Conservation (phyloP, 2,888 invertebrate species). For the Tenthredo amoena region DNA sequence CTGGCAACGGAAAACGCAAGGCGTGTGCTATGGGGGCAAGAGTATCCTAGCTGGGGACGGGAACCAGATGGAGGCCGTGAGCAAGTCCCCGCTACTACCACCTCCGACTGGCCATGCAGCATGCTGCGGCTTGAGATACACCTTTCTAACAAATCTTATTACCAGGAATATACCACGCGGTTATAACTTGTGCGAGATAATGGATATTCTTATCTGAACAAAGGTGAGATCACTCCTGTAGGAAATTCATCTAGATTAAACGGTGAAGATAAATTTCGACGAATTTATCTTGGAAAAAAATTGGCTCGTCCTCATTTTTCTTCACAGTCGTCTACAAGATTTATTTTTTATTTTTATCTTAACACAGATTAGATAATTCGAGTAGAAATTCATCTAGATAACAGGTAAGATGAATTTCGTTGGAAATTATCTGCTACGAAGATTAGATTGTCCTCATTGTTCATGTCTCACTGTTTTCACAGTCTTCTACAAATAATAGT, state of each 20-base stretch:
- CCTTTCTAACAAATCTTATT: constrained; percentile 43
- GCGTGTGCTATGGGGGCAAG: constrained; percentile 26
- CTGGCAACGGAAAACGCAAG: constrained; percentile 45
- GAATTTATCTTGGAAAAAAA: background rate
- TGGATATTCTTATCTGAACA: background rate
- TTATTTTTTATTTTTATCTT: background rate
- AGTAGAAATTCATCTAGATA: background rate
- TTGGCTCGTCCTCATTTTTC: background rate
- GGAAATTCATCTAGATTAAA: background rate
- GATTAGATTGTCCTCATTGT: background rate
- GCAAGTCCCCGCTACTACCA: constrained; percentile 7
- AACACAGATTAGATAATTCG: background rate
- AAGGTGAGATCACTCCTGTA: background rate
- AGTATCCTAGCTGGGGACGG: constrained; percentile 23
- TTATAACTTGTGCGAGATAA: background rate
- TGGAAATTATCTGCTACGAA: background rate
- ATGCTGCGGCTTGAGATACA: background rate
- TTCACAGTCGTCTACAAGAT: background rate
- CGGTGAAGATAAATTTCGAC: background rate
- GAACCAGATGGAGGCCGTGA: constrained; percentile 22
- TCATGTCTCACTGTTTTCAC: background rate
- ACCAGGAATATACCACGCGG: background rate
- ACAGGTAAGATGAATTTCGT: background rate
- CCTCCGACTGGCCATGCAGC: constrained; percentile 18
- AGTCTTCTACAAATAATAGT: background rate